Percentiles rank a stretch among this genome's conserved stretches.
phyloP scores from a whole-genome alignment of 2,113 vertebrate species.

The Dipodomys merriami region DNA sequence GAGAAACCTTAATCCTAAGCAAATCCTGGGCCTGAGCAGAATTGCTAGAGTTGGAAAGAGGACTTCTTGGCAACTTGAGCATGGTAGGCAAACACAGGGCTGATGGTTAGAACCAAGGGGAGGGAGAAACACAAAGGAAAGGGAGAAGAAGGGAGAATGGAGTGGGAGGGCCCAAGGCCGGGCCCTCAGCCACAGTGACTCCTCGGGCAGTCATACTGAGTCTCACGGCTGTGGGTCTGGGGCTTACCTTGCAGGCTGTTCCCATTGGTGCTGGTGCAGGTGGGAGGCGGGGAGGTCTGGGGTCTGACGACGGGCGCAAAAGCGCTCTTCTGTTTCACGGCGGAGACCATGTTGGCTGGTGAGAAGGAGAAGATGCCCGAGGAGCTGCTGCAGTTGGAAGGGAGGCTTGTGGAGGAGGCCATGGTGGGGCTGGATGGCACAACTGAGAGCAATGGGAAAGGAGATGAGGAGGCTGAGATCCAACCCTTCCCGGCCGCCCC shows the following conservation, averaged over 20 bases:
- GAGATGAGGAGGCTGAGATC: not conserved
- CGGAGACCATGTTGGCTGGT: slow-evolving; percentile 98
- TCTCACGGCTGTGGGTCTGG: not conserved
- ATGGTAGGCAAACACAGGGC: not conserved
- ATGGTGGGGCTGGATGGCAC: slow-evolving; percentile 97
- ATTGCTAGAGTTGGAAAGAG: slow-evolving; percentile 57
- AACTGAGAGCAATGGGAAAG: slow-evolving; percentile 83
- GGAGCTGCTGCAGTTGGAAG: slow-evolving; percentile 98
- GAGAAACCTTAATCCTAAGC: slow-evolving; percentile 82
- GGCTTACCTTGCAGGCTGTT: slow-evolving; percentile 97
- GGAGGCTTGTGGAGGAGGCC: slow-evolving; percentile 97
- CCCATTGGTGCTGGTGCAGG: slow-evolving; percentile 97
- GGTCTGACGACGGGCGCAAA: slow-evolving; percentile 98
- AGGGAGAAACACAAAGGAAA: not conserved
- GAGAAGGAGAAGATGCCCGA: slow-evolving; percentile 99
- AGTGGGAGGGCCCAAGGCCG: not conserved
- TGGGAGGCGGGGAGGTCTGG: slow-evolving; percentile 96
- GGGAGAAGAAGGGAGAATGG: slow-evolving; percentile 55
- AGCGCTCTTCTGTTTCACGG: slow-evolving; percentile 98
- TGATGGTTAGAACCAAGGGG: not conserved
- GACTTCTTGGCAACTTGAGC: slow-evolving; percentile 39
- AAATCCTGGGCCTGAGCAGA: slow-evolving; percentile 71
- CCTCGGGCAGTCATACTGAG: no score
- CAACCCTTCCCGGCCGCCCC: not conserved
- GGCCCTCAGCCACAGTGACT: not conserved